Evolutionary conservation across 2,113 vertebrate species (phyloP).

Genomic region (Sceloporus undulatus): DNA sequence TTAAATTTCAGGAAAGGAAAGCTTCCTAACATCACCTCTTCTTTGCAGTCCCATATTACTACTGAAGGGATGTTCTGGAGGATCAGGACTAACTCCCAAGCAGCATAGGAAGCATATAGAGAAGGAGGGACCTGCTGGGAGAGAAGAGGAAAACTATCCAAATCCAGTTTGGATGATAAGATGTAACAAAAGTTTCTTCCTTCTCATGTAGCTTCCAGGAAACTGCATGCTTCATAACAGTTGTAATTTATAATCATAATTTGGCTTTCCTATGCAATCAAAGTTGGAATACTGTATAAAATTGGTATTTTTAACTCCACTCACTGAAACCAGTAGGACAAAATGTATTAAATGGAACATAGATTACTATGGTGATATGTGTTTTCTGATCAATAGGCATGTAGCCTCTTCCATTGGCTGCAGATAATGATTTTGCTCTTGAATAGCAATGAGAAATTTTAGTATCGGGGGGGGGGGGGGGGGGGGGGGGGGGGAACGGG

Average conservation of each 20-base stretch:
- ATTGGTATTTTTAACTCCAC: no score
- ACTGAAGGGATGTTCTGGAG: no score
- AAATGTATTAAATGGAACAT: neutral
- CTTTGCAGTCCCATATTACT: no score
- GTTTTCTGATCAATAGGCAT: constrained; percentile 70
- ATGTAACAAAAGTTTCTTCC: neutral
- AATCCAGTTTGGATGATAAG: no score
- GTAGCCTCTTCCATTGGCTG: constrained; percentile 71
- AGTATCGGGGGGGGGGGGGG: constrained; percentile 58
- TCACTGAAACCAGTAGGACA: neutral
- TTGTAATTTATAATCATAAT: no score
- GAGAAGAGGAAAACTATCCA: no score
- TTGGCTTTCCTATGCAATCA: neutral
- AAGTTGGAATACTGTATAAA: neutral
- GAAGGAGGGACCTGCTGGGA: no score
- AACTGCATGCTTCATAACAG: neutral
- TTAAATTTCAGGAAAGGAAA: neutral
- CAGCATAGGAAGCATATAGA: no score
- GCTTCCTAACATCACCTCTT: neutral
- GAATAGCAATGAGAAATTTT: constrained; percentile 71
- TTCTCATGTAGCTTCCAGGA: neutral
- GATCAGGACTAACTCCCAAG: no score
- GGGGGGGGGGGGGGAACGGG: no score
- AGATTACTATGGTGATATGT: constrained; percentile 63
- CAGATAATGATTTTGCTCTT: constrained; percentile 45